Base-by-base conservation (phyloP, 92 coral and sea anemone species). In the Phymanthus crucifer region DNA sequence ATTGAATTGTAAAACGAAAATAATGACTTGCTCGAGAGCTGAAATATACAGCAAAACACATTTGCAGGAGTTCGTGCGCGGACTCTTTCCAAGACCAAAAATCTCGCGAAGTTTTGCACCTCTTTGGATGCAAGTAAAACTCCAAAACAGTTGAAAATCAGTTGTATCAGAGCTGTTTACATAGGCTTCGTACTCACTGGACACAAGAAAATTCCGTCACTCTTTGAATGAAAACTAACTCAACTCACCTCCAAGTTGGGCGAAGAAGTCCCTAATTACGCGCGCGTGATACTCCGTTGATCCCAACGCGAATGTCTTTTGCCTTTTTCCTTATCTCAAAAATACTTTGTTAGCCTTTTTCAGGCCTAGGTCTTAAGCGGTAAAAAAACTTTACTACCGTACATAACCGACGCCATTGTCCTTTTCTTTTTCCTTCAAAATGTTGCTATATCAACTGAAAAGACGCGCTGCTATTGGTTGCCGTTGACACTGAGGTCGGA, bases 371-470 rank as follows among this genome's bases (percentile, higher is more conserved):
- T 76, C 77, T 73, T 36, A 29, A 69, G 73, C 78, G 70, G 58
- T 78, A 83, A 83, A 83, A 91, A 92, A 84, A 79, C 86, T 86
- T 92, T 92, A 90, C 97, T 90, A 92, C 87, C 69, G 80, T 66
- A 58, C 75, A 76, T 73, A 89, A 90, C 82, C 88, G 92, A 90
- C 97, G 94, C 92, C 97, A 92, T 92, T 92, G 97, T 85, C 87
- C 90, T 91, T 85, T 84, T 84, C 85, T 86, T 75, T 82, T 90
- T 86, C 81, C 81, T 90, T 89, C 87, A 85, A 80, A 78, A 83
- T 91, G 97, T 92, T 92, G 97, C 97, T 90, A 92, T 92, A 90
- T 92, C 97, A 92, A 92, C 97, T 90, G 66, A 71, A 77, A 66
- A 75, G 78, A 72, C 72, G 83, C 74, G 70, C 14, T 85, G 76